phyloP scores from a whole-genome alignment of 2,888 invertebrate genomes.

The Drosophila emarginata region DNA sequence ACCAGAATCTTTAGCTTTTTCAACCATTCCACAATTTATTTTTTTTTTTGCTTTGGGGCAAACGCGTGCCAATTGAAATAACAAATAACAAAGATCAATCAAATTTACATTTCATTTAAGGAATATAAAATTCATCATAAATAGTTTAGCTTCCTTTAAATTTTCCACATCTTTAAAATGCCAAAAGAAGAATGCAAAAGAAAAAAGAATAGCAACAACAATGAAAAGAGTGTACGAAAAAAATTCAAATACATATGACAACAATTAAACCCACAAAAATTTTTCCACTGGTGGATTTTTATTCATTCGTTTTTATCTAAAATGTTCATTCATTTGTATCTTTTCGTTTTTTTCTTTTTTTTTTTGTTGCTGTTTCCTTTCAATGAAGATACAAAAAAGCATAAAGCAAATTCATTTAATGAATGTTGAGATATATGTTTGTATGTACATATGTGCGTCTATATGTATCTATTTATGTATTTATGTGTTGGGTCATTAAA shows the following conservation, averaged over 20 bases:
- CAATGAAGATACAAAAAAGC: conserved; percentile 7
- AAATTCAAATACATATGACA: conserved; percentile 3
- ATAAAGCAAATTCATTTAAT: conserved; percentile 5
- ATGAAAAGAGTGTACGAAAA: too few species aligned
- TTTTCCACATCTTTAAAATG: neutral
- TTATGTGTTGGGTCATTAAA: conserved; percentile 10
- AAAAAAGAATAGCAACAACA: too few species aligned
- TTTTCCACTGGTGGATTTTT: conserved; percentile 11
- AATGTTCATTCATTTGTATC: conserved; percentile 10
- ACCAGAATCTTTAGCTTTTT: neutral
- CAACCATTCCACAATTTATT: neutral
- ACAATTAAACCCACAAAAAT: conserved; percentile 25
- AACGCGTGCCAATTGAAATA: conserved; percentile 7
- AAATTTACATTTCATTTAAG: conserved; percentile 7
- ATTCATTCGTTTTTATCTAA: conserved; percentile 2
- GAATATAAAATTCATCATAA: neutral
- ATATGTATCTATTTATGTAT: conserved; percentile 16
- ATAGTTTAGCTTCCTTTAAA: neutral
- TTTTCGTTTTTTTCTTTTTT: neutral
- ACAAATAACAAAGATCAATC: conserved; percentile 13
- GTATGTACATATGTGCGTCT: neutral
- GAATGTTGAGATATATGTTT: neutral
- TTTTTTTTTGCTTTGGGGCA: neutral
- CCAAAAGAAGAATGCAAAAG: neutral
- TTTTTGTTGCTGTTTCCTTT: neutral